phyloP scores from a whole-genome alignment of 2,797 vertebrate species.

The Poeciliopsis presidionis region DNA sequence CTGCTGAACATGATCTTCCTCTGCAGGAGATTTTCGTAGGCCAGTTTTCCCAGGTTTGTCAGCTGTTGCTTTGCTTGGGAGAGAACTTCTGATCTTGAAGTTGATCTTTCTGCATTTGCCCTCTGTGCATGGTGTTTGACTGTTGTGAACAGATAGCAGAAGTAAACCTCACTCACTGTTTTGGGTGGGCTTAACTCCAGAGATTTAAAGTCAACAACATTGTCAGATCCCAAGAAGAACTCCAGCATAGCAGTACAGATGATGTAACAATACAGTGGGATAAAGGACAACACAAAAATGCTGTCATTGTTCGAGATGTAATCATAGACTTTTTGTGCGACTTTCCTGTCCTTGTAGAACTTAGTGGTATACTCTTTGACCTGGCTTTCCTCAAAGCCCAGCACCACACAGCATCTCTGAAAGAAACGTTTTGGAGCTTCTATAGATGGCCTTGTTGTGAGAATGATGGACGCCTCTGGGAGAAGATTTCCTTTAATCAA shows the following conservation, averaged over 20 bases:
- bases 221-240: slow-evolving; percentile 64
- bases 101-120: slow-evolving; percentile 35
- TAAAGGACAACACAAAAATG: slow-evolving; percentile 75
- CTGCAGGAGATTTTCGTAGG: slow-evolving; percentile 70
- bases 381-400: slow-evolving; percentile 77
- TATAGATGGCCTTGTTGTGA: slow-evolving; percentile 72
- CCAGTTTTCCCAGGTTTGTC: slow-evolving; percentile 67
- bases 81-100: slow-evolving; percentile 52
- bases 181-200: slow-evolving; percentile 69
- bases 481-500: slow-evolving; percentile 73
- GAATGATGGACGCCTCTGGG: slow-evolving; percentile 61
- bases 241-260: slow-evolving; percentile 74
- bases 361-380: slow-evolving; percentile 72
- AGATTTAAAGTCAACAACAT: slow-evolving; percentile 26
- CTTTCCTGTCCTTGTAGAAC: slow-evolving; percentile 64
- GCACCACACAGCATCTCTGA: slow-evolving; percentile 71
- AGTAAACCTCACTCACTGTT: slow-evolving; percentile 78
- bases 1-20: slow-evolving; percentile 71
- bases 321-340: slow-evolving; percentile 64
- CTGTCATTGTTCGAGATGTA: slow-evolving; percentile 73
- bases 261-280: slow-evolving; percentile 81
- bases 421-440: slow-evolving; percentile 66
- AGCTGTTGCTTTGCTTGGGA: slow-evolving; percentile 60
- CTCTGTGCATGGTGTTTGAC: slow-evolving; percentile 71
- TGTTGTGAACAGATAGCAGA: slow-evolving; percentile 70